phyloP scores from a whole-genome alignment of 2,113 vertebrate genomes.

The Corydoras sp. region DNA sequence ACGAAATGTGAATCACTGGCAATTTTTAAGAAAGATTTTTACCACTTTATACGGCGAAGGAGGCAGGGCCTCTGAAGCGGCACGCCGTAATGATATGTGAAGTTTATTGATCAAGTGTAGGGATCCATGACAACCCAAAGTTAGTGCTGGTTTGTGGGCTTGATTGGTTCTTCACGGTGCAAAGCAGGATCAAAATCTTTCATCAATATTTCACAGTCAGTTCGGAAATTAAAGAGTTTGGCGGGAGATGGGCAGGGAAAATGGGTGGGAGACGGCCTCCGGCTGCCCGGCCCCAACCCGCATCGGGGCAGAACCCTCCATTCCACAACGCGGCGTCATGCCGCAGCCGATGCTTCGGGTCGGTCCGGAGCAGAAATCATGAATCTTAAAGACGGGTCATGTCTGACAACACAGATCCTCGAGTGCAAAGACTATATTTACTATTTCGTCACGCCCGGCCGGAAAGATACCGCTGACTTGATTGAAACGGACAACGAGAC shows the following conservation, averaged over 20 bases:
- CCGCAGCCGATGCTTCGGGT: not conserved
- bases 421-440: constrained; percentile 26
- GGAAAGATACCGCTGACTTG: constrained; percentile 31
- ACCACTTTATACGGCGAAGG: constrained; percentile 70
- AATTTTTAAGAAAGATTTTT: constrained; percentile 83
- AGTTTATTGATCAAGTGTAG: constrained; percentile 84
- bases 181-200: constrained; percentile 64
- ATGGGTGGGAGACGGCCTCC: constrained; percentile 28
- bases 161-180: constrained; percentile 63
- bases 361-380: constrained; percentile 11
- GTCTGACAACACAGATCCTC: constrained; percentile 9
- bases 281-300: constrained; percentile 15
- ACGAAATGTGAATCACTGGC: constrained; percentile 70
- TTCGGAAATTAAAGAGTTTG: constrained; percentile 61
- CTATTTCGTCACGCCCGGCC: constrained; percentile 26
- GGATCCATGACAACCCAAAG: constrained; percentile 80
- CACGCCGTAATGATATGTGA: constrained; percentile 81
- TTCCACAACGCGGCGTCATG: not conserved
- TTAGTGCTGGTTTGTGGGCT: constrained; percentile 74
- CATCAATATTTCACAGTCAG: constrained; percentile 68
- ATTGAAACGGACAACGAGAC: constrained; percentile 29
- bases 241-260: constrained; percentile 32
- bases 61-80: constrained; percentile 69
- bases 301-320: not conserved
- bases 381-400: constrained; percentile 12